Percentiles rank a stretch among this genome's conserved stretches.
Evolutionary conservation across 2,113 vertebrate species (phyloP).

Genomic region (Tricholaema leucomelas): DNA sequence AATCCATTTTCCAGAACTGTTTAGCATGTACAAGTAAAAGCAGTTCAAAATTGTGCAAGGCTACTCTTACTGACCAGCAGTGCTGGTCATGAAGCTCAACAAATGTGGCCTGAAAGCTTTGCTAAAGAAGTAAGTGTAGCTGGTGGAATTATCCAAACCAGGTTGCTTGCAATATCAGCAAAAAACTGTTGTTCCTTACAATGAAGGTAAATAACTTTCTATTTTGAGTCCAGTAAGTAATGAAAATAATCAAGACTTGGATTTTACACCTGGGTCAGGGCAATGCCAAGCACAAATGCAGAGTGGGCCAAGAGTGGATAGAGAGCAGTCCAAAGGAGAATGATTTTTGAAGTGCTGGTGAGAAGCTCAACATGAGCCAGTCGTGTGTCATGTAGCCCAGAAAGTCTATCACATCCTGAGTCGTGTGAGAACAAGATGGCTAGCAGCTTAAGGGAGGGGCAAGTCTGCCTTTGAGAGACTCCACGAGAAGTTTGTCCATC

Average conservation of each 20-base stretch:
- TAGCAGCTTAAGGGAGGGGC: too few relatives aligned
- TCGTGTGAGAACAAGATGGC: too few relatives aligned
- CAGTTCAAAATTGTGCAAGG: background rate
- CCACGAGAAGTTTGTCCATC: too few relatives aligned
- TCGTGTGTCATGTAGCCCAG: too few relatives aligned
- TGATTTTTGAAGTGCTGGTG: too few relatives aligned
- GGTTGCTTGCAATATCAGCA: background rate
- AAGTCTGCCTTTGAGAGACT: too few relatives aligned
- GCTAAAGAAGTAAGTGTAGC: background rate
- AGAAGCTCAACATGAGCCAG: too few relatives aligned
- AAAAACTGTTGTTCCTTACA: background rate
- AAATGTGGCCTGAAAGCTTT: rapidly evolving
- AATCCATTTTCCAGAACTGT: constrained; percentile 35
- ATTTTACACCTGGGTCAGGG: too few relatives aligned
- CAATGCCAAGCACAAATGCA: too few relatives aligned
- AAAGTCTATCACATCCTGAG: too few relatives aligned
- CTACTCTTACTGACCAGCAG: background rate
- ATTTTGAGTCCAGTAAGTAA: background rate
- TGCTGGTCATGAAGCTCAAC: background rate
- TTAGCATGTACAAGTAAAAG: background rate
- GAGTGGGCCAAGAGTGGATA: too few relatives aligned
- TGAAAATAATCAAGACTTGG: background rate
- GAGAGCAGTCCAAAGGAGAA: too few relatives aligned
- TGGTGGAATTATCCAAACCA: background rate
- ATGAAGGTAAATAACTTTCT: background rate